Evolutionary conservation across 2,888 invertebrate species (phyloP).

Genomic region (Scaptomyza flava): DNA sequence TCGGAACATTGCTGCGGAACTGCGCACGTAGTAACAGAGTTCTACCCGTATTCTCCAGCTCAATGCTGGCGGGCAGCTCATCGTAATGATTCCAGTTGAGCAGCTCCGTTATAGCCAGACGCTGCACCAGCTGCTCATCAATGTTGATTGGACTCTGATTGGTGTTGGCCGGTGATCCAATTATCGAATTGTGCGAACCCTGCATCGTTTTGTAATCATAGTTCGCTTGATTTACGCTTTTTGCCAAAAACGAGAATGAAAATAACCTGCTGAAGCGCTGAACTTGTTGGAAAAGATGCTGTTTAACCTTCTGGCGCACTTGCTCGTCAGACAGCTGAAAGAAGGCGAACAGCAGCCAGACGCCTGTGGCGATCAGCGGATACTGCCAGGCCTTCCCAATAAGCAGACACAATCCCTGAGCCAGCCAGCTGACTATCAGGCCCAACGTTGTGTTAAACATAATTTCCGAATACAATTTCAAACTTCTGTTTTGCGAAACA

Average conservation of each 20-base stretch:
- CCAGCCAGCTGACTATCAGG: slow-evolving; percentile 40
- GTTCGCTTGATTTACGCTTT: neutral
- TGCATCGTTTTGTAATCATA: slow-evolving; percentile 40
- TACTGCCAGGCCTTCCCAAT: slow-evolving; percentile 66
- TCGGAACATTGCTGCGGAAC: slow-evolving; percentile 79
- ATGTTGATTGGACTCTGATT: slow-evolving; percentile 85
- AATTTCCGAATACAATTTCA: neutral
- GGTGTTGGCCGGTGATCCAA: slow-evolving; percentile 51
- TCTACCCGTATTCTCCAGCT: slow-evolving; percentile 85
- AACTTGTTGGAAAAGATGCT: slow-evolving; percentile 20
- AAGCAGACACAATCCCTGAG: slow-evolving; percentile 52
- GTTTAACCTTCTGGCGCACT: slow-evolving; percentile 24
- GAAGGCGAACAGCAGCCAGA: slow-evolving; percentile 66
- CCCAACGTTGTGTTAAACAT: slow-evolving; percentile 67
- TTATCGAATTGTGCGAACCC: slow-evolving; percentile 84
- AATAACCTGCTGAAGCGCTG: slow-evolving; percentile 4
- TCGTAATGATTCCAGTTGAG: slow-evolving; percentile 86
- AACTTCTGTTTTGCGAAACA: neutral
- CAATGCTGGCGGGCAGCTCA: slow-evolving; percentile 84
- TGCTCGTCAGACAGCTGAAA: slow-evolving; percentile 57
- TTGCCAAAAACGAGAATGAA: slow-evolving; percentile 10
- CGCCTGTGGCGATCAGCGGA: slow-evolving; percentile 64
- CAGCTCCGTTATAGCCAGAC: slow-evolving; percentile 82
- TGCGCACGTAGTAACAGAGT: slow-evolving; percentile 80
- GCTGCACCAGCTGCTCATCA: slow-evolving; percentile 67